These are phyloP conservation scores for Mesembrinibis cayennensis DNA, from an alignment of 2,113 vertebrate species.

Conservation along the genomic window DNA sequence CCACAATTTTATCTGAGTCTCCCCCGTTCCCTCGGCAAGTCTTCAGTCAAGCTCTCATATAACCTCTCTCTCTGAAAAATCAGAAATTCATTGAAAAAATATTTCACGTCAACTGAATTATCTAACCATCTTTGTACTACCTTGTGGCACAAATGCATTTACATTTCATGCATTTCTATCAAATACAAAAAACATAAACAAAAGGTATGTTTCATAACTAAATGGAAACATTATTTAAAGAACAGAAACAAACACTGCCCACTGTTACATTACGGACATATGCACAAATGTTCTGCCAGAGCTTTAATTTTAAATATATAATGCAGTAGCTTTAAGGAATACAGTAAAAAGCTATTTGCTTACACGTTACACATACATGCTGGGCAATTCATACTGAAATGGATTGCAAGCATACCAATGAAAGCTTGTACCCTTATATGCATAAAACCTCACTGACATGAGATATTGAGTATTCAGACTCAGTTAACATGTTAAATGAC, in stretches of 20 bases:
- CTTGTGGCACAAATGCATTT: background rate
- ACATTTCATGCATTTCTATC: background rate
- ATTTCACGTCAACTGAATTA: background rate
- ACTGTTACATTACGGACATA: background rate
- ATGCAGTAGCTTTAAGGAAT: background rate
- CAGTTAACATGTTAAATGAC: background rate
- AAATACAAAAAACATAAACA: background rate
- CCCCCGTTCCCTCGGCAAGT: rapidly evolving
- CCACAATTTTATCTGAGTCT: background rate
- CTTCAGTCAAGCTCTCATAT: background rate
- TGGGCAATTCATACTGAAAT: background rate
- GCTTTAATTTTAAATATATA: background rate
- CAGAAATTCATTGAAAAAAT: background rate
- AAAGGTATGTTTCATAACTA: background rate
- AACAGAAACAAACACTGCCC: background rate
- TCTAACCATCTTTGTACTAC: background rate
- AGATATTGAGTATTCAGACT: background rate
- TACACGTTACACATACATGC: background rate
- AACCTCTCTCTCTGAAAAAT: background rate
- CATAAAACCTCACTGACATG: background rate
- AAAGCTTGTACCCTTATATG: background rate
- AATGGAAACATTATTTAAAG: background rate
- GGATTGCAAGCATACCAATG: background rate
- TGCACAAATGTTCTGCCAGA: background rate
- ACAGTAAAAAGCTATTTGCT: background rate